A percentile compares a stretch with the other conserved stretches of the same genome.
Evolutionary conservation across 2,113 vertebrate species (phyloP).

Genomic region (Callipepla squamata): DNA sequence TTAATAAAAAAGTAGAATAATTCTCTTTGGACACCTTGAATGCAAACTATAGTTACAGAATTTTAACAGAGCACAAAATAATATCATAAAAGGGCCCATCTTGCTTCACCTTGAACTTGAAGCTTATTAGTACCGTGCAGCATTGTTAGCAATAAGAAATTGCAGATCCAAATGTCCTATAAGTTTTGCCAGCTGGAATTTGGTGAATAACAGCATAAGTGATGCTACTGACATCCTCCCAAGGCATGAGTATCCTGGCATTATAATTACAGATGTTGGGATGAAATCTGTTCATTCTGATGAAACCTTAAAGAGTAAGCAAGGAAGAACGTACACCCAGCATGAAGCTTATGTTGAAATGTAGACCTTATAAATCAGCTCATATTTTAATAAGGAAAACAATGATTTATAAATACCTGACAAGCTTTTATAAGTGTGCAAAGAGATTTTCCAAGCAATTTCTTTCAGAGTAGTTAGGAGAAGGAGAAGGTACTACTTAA

Average conservation of each 20-base stretch:
- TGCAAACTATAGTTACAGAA: not conserved
- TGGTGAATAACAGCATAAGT: not conserved
- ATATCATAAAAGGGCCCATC: not conserved
- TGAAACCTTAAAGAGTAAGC: not conserved
- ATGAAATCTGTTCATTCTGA: not conserved
- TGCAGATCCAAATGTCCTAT: not conserved
- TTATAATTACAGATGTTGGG: not conserved
- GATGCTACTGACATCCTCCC: not conserved
- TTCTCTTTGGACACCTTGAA: not conserved
- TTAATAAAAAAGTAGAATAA: not conserved
- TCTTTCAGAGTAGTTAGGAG: not conserved
- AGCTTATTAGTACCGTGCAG: not conserved
- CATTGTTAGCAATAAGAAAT: not conserved
- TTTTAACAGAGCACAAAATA: not conserved
- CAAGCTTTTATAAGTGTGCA: not conserved
- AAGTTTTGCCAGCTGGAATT: not conserved
- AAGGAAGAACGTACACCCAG: not conserved
- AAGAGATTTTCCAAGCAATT: not conserved
- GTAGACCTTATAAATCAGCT: not conserved
- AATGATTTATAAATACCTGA: not conserved
- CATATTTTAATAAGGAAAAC: not conserved
- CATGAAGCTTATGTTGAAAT: not conserved
- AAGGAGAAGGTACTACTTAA: conserved; percentile 5
- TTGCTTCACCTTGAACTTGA: not conserved
- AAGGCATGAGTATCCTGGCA: not conserved